Base-by-base conservation (phyloP, 2,113 vertebrate species). In the Perca schrenkii region DNA sequence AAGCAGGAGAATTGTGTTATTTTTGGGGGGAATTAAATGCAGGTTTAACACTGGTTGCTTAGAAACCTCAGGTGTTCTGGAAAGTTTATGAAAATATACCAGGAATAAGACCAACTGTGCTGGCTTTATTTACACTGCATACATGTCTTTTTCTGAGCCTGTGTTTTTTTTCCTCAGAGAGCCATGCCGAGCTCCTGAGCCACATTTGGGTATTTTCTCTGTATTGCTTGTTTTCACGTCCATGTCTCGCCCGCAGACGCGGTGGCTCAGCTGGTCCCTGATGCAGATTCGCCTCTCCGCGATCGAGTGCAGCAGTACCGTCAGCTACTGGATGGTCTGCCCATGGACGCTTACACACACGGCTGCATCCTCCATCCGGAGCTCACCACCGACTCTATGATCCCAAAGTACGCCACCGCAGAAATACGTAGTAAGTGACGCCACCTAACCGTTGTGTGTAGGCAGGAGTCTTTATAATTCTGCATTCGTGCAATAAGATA, bases 301-400 rank as follows among this genome's bases (percentile, higher is more conserved):
- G 94, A 96, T 0, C 95, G 97, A 5, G 97, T 99, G 89, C 93
- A 97, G 92, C 98, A 99, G 93, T 99, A 99, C 92, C 96, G 97
- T 12, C 96, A 98, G 88, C 96, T 99, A 31, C 95, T 99, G 93
- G 98, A 99, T 36, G 97, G 96, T 0, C 95, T 99, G 58, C 98
- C 98, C 86, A 99, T 99, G 98, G 98, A 99, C 0, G 98, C 97
- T 79, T 99, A 99, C 96, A 99, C 98, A 0, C 98, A 99, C 3
- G 98, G 98, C 94, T 99, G 98, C 94, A 99, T 99, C 94, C 97
- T 99, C 84, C 98, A 99, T 82, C 98, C 98, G 0, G 98, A 99
- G 94, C 97, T 99, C 94, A 99, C 98, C 93, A 96, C 95, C 0
- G 98, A 99, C 95, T 99, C 98, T 92, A 99, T 99, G 98, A 99